These are phyloP conservation scores for Shinisaurus crocodilurus DNA, from an alignment of 2,113 vertebrate species.

Conservation along the genomic window DNA sequence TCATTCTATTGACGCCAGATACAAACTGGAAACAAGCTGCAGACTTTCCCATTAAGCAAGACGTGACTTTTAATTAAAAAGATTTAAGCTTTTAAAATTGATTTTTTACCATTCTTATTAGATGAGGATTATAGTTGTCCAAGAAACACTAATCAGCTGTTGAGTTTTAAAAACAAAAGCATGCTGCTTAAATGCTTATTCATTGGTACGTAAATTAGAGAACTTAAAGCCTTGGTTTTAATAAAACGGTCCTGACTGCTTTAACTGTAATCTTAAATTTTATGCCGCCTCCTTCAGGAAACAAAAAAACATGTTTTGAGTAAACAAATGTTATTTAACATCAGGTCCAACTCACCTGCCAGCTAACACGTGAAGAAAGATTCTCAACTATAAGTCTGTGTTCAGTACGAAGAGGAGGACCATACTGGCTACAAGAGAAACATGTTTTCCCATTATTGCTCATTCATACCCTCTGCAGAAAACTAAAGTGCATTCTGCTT, in stretches of 20 bases:
- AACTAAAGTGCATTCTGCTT: conserved; percentile 5
- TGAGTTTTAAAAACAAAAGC: conserved; percentile 35
- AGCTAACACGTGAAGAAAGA: conserved; percentile 90
- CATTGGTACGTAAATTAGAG: conserved; percentile 22
- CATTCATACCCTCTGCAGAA: conserved; percentile 1
- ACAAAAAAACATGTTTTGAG: not conserved
- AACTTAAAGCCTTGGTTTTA: conserved; percentile 14
- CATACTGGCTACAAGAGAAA: conserved; percentile 77
- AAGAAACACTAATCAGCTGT: conserved; percentile 33
- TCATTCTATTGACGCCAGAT: conserved; percentile 40
- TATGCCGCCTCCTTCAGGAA: conserved; percentile 14
- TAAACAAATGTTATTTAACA: conserved; percentile 12
- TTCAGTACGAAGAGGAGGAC: conserved; percentile 89
- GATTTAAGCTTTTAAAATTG: not conserved
- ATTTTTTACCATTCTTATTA: not conserved
- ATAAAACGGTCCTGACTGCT: conserved; percentile 68
- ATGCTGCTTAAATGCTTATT: conserved; percentile 5
- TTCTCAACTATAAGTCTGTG: conserved; percentile 92
- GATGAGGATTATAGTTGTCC: not conserved
- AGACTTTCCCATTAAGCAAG: not conserved
- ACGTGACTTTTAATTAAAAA: conserved; percentile 31
- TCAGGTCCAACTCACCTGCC: conserved; percentile 87
- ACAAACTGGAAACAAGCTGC: conserved; percentile 26
- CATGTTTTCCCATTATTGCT: conserved; percentile 1
- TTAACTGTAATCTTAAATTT: conserved; percentile 40